phyloP scores from a whole-genome alignment of 2,797 vertebrate genomes.

The Mormyrops boulengeri region DNA sequence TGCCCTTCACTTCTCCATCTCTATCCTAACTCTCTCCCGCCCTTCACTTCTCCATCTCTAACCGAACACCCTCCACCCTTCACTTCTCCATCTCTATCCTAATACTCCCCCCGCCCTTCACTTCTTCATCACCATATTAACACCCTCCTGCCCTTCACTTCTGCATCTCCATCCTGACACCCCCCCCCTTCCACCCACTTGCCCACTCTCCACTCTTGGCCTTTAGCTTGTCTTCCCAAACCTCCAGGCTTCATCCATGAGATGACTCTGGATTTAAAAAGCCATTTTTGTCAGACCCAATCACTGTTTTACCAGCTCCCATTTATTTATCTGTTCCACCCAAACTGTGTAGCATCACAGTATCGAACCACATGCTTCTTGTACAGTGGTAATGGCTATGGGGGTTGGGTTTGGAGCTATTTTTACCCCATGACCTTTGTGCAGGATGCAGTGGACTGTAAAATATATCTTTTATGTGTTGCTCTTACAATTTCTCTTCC shows the following conservation, averaged over 20 bases:
- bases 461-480: constrained; percentile 13
- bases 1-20: background rate
- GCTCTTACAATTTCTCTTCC: constrained; percentile 7
- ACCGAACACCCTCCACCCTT: too few species aligned
- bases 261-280: background rate
- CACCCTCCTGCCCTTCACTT: too few species aligned
- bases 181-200: background rate
- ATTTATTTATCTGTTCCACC: background rate
- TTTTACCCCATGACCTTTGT: background rate
- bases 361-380: background rate
- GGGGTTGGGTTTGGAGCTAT: background rate
- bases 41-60: too few species aligned
- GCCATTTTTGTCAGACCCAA: background rate
- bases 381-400: background rate
- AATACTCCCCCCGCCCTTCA: too few species aligned
- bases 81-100: too few species aligned
- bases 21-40: background rate
- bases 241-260: background rate
- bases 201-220: background rate
- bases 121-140: too few species aligned
- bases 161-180: too few species aligned
- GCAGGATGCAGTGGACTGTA: background rate
- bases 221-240: background rate
- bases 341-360: background rate
- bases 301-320: background rate